These are phyloP conservation scores for Microcebus griseorufus DNA, from an alignment of 2,113 vertebrate genomes.

Conservation along the genomic window DNA sequence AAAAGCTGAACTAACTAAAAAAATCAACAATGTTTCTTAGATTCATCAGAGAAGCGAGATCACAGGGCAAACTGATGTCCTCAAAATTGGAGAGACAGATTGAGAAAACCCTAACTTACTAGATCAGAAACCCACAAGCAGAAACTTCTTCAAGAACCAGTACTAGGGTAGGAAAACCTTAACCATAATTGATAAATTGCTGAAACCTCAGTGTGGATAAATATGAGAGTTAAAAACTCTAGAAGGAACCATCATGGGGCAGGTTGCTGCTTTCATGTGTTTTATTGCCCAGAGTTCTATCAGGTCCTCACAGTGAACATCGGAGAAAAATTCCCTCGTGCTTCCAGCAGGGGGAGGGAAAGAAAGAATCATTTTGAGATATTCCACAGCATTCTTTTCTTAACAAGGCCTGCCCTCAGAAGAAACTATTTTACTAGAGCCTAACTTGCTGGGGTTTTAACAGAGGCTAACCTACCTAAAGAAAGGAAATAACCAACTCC, in stretches of 20 bases:
- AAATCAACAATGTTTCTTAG: background rate
- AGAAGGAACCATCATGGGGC: background rate
- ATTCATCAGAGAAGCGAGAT: background rate
- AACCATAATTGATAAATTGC: background rate
- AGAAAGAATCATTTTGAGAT: background rate
- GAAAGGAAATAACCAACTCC: background rate
- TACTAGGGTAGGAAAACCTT: background rate
- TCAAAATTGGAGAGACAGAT: background rate
- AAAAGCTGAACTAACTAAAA: background rate
- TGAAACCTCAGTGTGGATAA: background rate
- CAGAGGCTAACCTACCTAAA: background rate
- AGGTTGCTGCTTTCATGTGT: background rate
- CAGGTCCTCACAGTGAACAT: background rate
- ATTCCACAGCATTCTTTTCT: background rate
- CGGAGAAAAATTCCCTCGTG: background rate
- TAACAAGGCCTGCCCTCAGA: background rate
- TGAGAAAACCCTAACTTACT: background rate
- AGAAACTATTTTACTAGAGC: background rate
- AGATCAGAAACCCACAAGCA: background rate
- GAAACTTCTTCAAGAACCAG: background rate
- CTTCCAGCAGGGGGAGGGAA: background rate
- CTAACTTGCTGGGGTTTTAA: background rate
- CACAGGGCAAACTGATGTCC: background rate
- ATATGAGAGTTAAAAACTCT: background rate
- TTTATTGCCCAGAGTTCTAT: background rate